These are phyloP conservation scores for Petrocephalus microphthalmus DNA, from an alignment of 2,113 vertebrate species.

Conservation along the genomic window DNA sequence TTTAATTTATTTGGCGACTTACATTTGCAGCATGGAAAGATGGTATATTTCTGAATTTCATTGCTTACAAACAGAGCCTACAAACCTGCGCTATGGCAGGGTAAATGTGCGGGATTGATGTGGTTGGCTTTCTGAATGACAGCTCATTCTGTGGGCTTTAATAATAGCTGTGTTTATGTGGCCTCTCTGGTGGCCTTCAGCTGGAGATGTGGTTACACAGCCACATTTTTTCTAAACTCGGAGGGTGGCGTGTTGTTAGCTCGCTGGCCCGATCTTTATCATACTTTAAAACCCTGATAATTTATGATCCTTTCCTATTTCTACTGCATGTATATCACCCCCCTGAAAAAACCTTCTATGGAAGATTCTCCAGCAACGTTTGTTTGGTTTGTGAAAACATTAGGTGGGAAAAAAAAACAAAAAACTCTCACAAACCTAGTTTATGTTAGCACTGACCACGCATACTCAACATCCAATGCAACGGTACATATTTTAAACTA, in stretches of 20 bases:
- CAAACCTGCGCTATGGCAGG: constrained; percentile 15
- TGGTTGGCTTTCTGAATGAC: constrained; percentile 17
- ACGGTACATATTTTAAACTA: no score
- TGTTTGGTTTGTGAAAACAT: no score
- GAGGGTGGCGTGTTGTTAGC: constrained; percentile 2
- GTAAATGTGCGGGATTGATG: constrained; percentile 16
- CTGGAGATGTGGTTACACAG: constrained; percentile 18
- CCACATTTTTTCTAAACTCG: constrained; percentile 13
- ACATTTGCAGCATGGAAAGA: neutral
- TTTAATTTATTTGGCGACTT: neutral
- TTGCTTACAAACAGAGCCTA: neutral
- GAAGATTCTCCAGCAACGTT: neutral
- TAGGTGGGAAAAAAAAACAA: neutral
- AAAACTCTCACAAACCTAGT: neutral
- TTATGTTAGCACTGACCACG: neutral
- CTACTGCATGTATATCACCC: neutral
- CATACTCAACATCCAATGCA: neutral
- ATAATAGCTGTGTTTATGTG: constrained; percentile 26
- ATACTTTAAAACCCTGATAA: neutral
- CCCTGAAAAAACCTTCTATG: neutral
- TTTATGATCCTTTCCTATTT: neutral
- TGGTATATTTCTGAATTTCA: neutral
- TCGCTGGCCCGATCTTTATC: neutral
- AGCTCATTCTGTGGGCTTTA: neutral
- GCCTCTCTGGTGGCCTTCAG: neutral